Base-by-base conservation (phyloP, 2,797 vertebrate species). In the Poecile montanus region DNA sequence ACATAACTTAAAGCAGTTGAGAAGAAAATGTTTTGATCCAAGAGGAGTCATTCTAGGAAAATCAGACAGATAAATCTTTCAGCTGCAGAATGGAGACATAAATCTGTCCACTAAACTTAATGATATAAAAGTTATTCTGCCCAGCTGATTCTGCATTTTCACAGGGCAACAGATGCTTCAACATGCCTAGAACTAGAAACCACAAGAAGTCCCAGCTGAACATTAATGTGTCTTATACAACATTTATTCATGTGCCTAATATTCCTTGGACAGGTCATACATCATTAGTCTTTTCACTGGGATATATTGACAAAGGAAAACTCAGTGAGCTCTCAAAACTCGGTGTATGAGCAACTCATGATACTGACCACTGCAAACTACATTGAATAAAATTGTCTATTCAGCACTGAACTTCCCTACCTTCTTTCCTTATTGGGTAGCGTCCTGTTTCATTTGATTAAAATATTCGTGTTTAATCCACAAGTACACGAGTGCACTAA, bases 111-210 rank as follows among this genome's bases (percentile, higher is more conserved):
- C 68, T 68, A 67, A 88, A 77, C 72, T 72, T 45, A 84, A 89
- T 83, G 86, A 95, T 83, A 93, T 40, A 92, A 83, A 94, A 92
- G 58, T 47, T 75, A 65, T 63, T 94, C 86, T 58, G 78, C 65
- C 25, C 45, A 96, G 89, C 81, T 91, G 80, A 95, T 76, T 88
- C 57, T 89, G 88, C 78, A 85, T 58, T 95, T 96, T 89, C 81
- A 91, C 50, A 68, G 40, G 36, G 73, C 75, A 93, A 62, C 38
- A 80, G 78, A 93, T 71, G 75, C 70, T 94, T 93, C 81, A 85
- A 74, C 58, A 80, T 42, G 91, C 40, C 68, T 71, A 91, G 36
- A 44, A 88, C 27, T 26, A 83, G 58, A 91, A 95, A 94, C 92
- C 91, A 89, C 81, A 95, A 93, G 78, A 89, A 92, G 42, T 88